phyloP scores from a whole-genome alignment of 2,113 vertebrate species.

The Halcyon malimbica region DNA sequence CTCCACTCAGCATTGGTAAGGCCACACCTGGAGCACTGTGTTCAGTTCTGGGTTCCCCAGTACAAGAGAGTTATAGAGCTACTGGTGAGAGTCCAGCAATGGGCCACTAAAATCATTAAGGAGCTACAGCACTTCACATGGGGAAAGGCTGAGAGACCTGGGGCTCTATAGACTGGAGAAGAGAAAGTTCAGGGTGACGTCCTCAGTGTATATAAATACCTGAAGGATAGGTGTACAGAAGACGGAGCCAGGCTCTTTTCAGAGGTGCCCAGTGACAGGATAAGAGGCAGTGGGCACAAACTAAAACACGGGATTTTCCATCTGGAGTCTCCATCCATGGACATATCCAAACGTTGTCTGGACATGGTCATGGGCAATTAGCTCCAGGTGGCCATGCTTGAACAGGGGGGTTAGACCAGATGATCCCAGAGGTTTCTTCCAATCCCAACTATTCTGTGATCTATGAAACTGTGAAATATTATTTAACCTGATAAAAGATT shows the following conservation, averaged over 20 bases:
- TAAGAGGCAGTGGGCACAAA: not conserved
- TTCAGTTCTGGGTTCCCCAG: not conserved
- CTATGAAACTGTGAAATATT: not conserved
- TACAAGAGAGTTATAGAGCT: not conserved
- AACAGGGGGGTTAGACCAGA: not conserved
- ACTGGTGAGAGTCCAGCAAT: not conserved
- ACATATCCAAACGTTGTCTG: not conserved
- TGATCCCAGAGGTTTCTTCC: not conserved
- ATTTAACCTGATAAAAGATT: not conserved
- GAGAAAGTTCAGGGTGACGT: not conserved
- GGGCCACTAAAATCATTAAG: not conserved
- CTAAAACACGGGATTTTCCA: not conserved
- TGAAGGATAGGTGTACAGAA: not conserved
- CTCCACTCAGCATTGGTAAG: not conserved
- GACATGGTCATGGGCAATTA: not conserved
- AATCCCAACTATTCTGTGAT: not conserved
- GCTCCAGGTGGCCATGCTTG: not conserved
- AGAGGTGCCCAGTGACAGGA: not conserved
- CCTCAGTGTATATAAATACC: not conserved
- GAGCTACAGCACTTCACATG: not conserved
- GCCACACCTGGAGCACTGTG: not conserved
- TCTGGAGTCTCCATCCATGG: not conserved
- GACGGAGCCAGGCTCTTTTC: not conserved
- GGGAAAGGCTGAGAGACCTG: not conserved
- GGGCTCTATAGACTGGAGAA: not conserved